These are phyloP conservation scores for Rhopilema esculentum DNA, from an alignment of 30 jellyfish, hydroid and myxozoan species.

Conservation along the genomic window DNA sequence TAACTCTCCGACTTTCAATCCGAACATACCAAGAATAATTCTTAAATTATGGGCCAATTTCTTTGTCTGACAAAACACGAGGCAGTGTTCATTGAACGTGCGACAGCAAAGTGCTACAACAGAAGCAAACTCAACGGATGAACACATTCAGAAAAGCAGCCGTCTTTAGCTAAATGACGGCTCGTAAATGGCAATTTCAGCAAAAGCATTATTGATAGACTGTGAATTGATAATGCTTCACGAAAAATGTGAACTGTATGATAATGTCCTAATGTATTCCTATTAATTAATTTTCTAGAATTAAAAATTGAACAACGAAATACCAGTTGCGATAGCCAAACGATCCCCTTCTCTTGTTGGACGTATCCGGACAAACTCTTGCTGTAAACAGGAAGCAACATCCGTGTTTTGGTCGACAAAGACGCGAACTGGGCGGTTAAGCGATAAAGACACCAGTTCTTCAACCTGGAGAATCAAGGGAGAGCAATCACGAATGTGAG, in stretches of 20 bases:
- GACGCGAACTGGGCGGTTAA: constrained; percentile 89
- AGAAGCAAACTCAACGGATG: neutral
- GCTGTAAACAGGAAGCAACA: constrained; percentile 88
- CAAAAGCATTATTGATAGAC: too few species aligned
- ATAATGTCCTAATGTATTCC: too few species aligned
- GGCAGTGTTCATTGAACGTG: constrained; percentile 77
- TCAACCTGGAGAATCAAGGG: constrained; percentile 66
- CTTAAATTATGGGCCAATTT: constrained; percentile 84
- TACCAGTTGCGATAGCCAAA: constrained; percentile 91
- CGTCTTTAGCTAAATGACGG: too few species aligned
- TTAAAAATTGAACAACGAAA: too few species aligned
- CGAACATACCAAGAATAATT: constrained; percentile 92
- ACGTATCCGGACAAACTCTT: constrained; percentile 96
- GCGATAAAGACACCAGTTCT: constrained; percentile 82
- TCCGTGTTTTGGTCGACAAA: constrained; percentile 94
- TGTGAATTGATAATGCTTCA: too few species aligned
- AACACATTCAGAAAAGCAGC: too few species aligned
- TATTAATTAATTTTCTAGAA: too few species aligned
- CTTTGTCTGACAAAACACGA: constrained; percentile 94
- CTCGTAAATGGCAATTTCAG: too few species aligned
- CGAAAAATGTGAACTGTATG: too few species aligned
- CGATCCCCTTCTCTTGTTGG: constrained; percentile 86
- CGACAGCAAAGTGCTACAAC: constrained; percentile 92
- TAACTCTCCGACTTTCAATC: constrained; percentile 90
- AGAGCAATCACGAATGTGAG: neutral